Percentiles rank a stretch among this genome's conserved stretches.
Evolutionary conservation across 2,797 vertebrate genomes (phyloP).

Genomic region (Cottoperca gobio): DNA sequence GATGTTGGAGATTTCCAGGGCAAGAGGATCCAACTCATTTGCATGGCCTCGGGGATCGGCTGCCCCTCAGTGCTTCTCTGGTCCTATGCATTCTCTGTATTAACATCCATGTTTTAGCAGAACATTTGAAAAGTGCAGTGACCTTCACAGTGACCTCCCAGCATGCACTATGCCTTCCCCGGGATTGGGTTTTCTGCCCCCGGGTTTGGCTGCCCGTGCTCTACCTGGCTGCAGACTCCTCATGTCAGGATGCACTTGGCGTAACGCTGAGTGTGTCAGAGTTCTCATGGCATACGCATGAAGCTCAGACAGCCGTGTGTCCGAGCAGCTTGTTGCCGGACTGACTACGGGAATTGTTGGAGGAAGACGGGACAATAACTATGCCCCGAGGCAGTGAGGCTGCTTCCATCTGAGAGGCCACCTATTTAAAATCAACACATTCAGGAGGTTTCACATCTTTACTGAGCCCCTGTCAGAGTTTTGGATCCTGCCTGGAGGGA

Average conservation of each 20-base stretch:
- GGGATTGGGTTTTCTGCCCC: conserved; percentile 43
- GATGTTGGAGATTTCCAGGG: conserved; percentile 24
- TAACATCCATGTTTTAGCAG: conserved; percentile 47
- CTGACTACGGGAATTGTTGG: conserved; percentile 9
- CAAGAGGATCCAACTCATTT: conserved; percentile 18
- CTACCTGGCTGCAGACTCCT: conserved; percentile 54
- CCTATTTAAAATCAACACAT: conserved; percentile 49
- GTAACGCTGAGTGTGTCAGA: conserved; percentile 38
- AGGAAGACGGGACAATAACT: conserved; percentile 41
- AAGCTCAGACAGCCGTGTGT: conserved; percentile 41
- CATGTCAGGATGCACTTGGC: conserved; percentile 44
- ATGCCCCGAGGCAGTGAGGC: conserved; percentile 35
- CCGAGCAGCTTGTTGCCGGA: conserved; percentile 40
- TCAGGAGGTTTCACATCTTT: conserved; percentile 59
- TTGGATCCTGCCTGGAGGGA: conserved; percentile 69
- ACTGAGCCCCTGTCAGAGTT: conserved; percentile 51
- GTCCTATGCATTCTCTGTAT: conserved; percentile 22
- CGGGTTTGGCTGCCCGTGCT: conserved; percentile 62
- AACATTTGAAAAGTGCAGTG: conserved; percentile 50
- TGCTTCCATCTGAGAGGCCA: conserved; percentile 20
- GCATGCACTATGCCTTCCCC: conserved; percentile 53
- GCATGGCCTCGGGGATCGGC: conserved; percentile 31
- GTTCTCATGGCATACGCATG: conserved; percentile 25
- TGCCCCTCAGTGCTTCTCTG: conserved; percentile 37
- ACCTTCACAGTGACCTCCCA: conserved; percentile 71